Evolutionary conservation across 2,113 vertebrate species (phyloP), one percentile per base, ranked within the genome.

Genomic region (zebrafish (Danio rerio)): DNA sequence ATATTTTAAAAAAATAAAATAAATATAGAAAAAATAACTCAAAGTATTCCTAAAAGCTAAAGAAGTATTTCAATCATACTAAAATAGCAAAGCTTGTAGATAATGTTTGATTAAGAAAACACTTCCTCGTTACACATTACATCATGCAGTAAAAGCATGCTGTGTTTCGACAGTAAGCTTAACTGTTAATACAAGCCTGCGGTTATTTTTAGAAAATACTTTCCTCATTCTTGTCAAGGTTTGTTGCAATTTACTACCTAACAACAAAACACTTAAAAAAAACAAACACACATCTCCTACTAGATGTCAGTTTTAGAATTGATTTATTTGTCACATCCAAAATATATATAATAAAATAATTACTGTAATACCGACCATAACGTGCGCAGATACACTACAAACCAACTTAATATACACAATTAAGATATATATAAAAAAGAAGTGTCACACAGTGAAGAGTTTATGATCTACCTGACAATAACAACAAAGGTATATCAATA

Each of bases 141-240:
- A 40, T 55, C 49, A 72, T 40, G 10, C 3, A 58, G 56, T 56
- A 31, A 15, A 5, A 42, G 71, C 43, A 11, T 53, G 52, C 1
- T 1, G 3, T 72, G 7, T 53, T 50, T 71, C 13, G 31, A 78
- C n/a, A 65, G 5, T 50, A 65, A 11, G 59, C 10, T 6, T 49
- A 50, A 50, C 56, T 56, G 40, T 71, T 74, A 74, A 43, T 74
- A 58, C 52, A 74, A 43, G 6, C 13, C 3, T 10, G 42, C 40
- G 5, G 68, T 65, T 65, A 73, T 73, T 65, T 79, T 72, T 73
- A 72, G 18, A 65, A 61, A 40, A 10, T 5, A 53, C 52, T 74
- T 74, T 74, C 71, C 40, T 52, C 49, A 31, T 78, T 65, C 76
- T 49, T 78, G 55, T 50, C 52, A 20, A 63, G 43, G 69, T 72